These are phyloP conservation scores for Cryptoblepharus egeriae DNA, from an alignment of 2,797 vertebrate species.

Conservation along the genomic window DNA sequence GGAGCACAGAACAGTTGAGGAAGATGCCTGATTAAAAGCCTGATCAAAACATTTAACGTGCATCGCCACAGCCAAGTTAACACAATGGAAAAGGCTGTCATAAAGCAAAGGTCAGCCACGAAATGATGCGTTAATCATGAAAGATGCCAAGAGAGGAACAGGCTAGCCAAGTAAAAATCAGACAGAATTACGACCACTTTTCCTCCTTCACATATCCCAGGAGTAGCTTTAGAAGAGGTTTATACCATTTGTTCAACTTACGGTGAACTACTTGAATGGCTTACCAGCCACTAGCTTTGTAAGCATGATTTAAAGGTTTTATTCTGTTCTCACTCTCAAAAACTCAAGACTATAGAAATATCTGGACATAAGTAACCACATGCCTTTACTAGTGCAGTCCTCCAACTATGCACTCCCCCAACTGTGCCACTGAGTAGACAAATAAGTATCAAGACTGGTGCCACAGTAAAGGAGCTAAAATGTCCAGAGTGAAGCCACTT, in stretches of 20 bases:
- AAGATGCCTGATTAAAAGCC: constrained; percentile 3
- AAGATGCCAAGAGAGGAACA: constrained; percentile 22
- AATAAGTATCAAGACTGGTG: no score
- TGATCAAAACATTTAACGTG: background rate
- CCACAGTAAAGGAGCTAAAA: no score
- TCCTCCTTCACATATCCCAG: constrained; percentile 20
- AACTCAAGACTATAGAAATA: background rate
- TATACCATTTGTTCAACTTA: constrained; percentile 17
- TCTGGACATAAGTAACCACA: background rate
- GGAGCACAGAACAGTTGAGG: background rate
- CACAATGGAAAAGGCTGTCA: constrained; percentile 9
- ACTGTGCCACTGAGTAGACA: no score
- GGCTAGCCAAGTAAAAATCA: constrained; percentile 15
- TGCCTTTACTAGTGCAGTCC: no score
- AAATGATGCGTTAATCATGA: constrained; percentile 13
- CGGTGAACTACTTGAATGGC: background rate
- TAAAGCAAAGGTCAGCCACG: constrained; percentile 23
- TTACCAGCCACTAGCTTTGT: background rate
- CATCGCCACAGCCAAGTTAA: constrained; percentile 7
- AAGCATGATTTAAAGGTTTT: background rate
- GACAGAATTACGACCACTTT: constrained; percentile 26
- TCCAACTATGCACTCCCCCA: no score
- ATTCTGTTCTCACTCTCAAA: background rate
- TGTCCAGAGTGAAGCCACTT: no score
- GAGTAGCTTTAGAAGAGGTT: constrained; percentile 3